Evolutionary conservation across 1,140 invertebrate species (phyloP), one percentile per base, ranked within the genome.

Genomic region (Drosophila sturtevanti): DNA sequence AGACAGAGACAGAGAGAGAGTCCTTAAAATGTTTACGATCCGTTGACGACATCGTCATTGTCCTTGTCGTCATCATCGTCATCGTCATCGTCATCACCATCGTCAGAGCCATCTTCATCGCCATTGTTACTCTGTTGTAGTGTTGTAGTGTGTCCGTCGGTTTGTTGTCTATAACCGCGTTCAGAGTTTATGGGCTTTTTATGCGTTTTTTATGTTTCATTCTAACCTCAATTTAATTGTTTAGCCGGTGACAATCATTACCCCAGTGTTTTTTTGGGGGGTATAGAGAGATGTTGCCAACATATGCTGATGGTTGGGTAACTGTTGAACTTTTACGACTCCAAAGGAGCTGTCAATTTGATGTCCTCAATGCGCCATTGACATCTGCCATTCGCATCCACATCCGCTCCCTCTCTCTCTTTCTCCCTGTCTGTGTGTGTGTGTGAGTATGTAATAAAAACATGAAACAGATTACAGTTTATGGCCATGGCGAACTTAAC

Each of bases 151-250:
- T 14, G 14, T 3, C 16, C 16, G 41, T 18, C 41, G 48, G 34
- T 35, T 58, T 62, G 75, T 60, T 58, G 68, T 34, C 63, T 51
- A 4, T 35, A 62, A 58, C 34, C 48, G 52, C n/a, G n/a, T n/a
- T n/a, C n/a, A 12, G 27, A 22, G 76, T 91, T 91, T 91, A 91
- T 86, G 79, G 63, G 51, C 61, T 62, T 91, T 91, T 91, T 91
- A 91, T 90, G 84, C 71, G 80, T 63, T 90, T 90, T 91, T 91
- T 91, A 91, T 90, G 87, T 79, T 72, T 82, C 79, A 90, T 91
- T 91, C 85, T 86, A 91, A 91, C 90, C 90, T 91, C 90, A 90
- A 91, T 91, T 91, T 91, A 91, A 91, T 91, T 91, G 90, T 91
- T 91, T 91, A 91, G 84, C 90, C 90, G 90, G 90, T 91, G 90